phyloP scores from a whole-genome alignment of 2,797 vertebrate genomes.

The Echeneis naucrates region DNA sequence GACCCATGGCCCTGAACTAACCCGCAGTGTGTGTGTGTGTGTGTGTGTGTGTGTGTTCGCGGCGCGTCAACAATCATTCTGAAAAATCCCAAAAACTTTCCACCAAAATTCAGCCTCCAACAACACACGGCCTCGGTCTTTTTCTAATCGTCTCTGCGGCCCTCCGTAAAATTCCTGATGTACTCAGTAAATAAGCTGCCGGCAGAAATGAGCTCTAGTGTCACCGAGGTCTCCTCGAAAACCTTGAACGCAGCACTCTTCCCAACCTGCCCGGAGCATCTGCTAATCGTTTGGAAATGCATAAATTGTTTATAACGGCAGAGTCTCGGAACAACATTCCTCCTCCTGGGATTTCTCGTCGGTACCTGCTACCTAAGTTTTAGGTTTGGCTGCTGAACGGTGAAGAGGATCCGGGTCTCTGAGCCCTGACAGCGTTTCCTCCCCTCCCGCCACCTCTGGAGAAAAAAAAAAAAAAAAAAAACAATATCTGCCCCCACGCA shows the following conservation, averaged over 20 bases:
- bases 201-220: slow-evolving; percentile 51
- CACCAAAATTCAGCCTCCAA: not conserved
- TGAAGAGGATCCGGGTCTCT: slow-evolving; percentile 42
- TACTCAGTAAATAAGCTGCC: not conserved
- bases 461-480: slow-evolving; percentile 70
- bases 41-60: slow-evolving; percentile 4
- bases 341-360: slow-evolving; percentile 46
- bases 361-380: no score
- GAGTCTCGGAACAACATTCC: slow-evolving; percentile 64
- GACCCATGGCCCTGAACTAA: not conserved
- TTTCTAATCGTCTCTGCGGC: not conserved
- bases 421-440: slow-evolving; percentile 54
- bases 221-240: slow-evolving; percentile 44
- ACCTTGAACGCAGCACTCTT: slow-evolving; percentile 53
- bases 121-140: not conserved
- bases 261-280: slow-evolving; percentile 77
- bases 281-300: slow-evolving; percentile 82
- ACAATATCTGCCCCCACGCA: slow-evolving; percentile 52
- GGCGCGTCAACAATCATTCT: not conserved
- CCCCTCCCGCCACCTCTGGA: slow-evolving; percentile 43
- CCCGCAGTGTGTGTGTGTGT: not conserved
- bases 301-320: slow-evolving; percentile 77
- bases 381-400: no score
- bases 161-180: slow-evolving; percentile 16
- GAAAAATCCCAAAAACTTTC: slow-evolving; percentile 3